Evolutionary conservation across 1,140 invertebrate species (phyloP), one percentile per base, ranked within the genome.

Genomic region (Drosophila cardini): DNA sequence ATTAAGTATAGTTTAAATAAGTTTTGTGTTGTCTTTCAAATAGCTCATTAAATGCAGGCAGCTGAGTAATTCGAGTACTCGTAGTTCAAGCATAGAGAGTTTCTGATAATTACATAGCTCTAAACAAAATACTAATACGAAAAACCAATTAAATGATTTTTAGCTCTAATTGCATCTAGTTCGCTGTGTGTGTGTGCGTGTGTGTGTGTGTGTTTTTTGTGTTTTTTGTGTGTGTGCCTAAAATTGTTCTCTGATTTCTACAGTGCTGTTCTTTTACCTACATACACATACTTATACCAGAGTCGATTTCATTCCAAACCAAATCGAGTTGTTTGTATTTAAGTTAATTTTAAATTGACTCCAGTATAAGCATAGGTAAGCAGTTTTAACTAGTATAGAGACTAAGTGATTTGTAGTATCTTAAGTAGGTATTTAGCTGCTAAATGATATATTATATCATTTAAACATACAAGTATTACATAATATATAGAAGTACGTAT

Each of bases 121-220:
- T 53, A 72, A 72, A 65, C 18, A 58, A 68, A 55, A 85, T 75
- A 82, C 38, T 72, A 82, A 69, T 68, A 76, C 58, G 30, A 75
- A 78, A 21, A 72, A 58, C 58, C 67, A 78, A 76, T 72, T 46
- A 65, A 72, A 72, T 76, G 64, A 53, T 72, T 79, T 79, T 63
- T 76, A 73, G 73, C 74, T 78, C 65, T 76, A 75, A 70, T 63
- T 75, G 53, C 45, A 57, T 64, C 58, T 61, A 62, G 55, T 71
- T 58, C 46, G 58, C 15, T 56, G 48, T 55, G 32, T 56, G 10
- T 13, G 10, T 34, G 30, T 34, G 13, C 56, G 40, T 70, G 11
- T 73, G 3, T 48, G n/a, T 32, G 15, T 40, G n/a, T 36, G 32
- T 15, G n/a, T 42, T n/a, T n/a, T n/a, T n/a, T n/a, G 46, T 52